A percentile compares a stretch with the other conserved stretches of the same genome.
phyloP scores from a whole-genome alignment of 1,140 invertebrate genomes.

The Drosophila kikkawai region DNA sequence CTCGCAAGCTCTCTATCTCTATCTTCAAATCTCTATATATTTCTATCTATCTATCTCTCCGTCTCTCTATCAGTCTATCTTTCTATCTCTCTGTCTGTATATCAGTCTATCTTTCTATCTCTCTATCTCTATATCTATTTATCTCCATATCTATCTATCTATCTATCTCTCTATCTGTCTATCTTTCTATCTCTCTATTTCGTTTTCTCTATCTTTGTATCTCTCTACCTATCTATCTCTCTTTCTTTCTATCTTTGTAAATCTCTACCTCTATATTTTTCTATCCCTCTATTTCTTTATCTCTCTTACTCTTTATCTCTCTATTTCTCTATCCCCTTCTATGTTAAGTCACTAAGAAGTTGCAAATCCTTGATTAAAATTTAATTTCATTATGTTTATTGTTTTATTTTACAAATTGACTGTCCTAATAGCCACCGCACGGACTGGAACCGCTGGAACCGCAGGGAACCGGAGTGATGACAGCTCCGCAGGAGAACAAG shows the following conservation, averaged over 20 bases:
- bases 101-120: too few species aligned
- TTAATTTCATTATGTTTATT: neutral
- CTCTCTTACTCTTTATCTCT: neutral
- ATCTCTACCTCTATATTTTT: too few species aligned
- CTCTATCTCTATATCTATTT: too few species aligned
- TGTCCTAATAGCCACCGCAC: conserved; percentile 6
- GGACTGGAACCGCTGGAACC: conserved; percentile 1
- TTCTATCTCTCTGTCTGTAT: too few species aligned
- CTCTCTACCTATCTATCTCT: too few species aligned
- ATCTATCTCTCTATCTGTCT: neutral
- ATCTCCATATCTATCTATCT: neutral
- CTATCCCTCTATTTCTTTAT: neutral
- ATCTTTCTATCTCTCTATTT: neutral
- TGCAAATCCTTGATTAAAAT: neutral
- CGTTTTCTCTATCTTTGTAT: neutral
- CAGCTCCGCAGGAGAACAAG: conserved; percentile 21
- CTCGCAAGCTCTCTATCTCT: too few species aligned
- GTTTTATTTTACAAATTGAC: neutral
- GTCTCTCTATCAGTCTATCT: too few species aligned
- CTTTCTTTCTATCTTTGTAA: too few species aligned
- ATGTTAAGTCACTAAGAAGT: neutral
- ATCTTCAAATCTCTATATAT: neutral
- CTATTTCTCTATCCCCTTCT: neutral
- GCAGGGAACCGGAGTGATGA: conserved; percentile 17
- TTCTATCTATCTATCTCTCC: neutral